A percentile compares a stretch with the other conserved stretches of the same genome.
phyloP scores from a whole-genome alignment of 2,113 vertebrate species.

The Mixornis gularis region DNA sequence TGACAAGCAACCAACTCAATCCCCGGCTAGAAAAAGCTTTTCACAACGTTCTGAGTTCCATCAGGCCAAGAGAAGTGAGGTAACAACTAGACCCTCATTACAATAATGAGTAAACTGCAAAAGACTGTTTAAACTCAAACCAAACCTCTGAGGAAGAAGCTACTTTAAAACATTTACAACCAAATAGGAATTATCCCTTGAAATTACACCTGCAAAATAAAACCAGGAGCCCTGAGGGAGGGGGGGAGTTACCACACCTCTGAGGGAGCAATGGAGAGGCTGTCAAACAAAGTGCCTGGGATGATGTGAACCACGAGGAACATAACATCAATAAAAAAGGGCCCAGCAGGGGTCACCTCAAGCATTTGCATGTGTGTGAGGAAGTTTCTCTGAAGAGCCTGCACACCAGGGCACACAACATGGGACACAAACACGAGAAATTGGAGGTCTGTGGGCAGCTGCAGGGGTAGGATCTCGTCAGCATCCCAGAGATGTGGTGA shows the following conservation, averaged over 20 bases:
- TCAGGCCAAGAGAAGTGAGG: neutral
- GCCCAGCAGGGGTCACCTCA: neutral
- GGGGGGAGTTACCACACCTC: fast-evolving
- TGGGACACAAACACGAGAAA: neutral
- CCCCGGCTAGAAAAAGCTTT: neutral
- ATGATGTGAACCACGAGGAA: neutral
- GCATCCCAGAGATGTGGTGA: neutral
- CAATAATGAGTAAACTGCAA: neutral
- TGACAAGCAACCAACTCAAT: neutral
- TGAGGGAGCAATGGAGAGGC: neutral
- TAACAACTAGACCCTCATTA: neutral
- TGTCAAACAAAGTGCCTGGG: neutral
- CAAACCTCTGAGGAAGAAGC: neutral
- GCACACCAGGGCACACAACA: neutral
- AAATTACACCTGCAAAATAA: neutral
- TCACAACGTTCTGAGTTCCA: neutral
- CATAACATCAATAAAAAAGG: neutral
- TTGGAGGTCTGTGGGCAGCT: neutral
- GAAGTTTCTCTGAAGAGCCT: neutral
- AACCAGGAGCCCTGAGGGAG: neutral
- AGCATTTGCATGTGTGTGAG: neutral
- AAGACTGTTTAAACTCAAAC: neutral
- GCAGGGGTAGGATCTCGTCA: neutral
- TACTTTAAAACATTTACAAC: neutral
- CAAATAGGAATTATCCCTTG: neutral